A percentile compares a stretch with the other conserved stretches of the same genome.
Evolutionary conservation across 2,888 invertebrate species (phyloP).

Genomic region (Ischnus inquisitorius): DNA sequence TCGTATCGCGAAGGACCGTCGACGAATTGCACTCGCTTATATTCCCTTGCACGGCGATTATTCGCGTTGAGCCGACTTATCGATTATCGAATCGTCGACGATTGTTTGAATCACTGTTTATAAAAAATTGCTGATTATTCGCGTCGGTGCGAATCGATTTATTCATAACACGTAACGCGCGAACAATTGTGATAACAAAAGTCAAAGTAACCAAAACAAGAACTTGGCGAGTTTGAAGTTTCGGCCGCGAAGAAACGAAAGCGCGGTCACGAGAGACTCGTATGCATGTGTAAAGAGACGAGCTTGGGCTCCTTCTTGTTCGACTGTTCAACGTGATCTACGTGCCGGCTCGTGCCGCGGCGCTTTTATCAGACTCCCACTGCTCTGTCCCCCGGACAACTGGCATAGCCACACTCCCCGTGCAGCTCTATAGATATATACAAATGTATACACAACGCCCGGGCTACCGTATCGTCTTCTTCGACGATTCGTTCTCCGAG

Average conservation of each 20-base stretch:
- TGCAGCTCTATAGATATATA: constrained; percentile 22
- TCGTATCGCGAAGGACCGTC: background rate
- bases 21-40: constrained; percentile 15
- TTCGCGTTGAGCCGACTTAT: background rate
- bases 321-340: constrained; percentile 80
- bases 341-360: constrained; percentile 76
- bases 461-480: constrained; percentile 25
- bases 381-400: constrained; percentile 1
- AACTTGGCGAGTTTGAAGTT: background rate
- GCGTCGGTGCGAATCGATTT: background rate
- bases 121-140: background rate
- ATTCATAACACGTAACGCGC: background rate
- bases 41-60: constrained; percentile 14
- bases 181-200: too few species aligned
- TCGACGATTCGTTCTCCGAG: background rate
- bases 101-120: background rate
- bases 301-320: constrained; percentile 69
- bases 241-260: background rate
- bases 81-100: background rate
- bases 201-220: background rate
- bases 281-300: background rate
- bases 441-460: background rate
- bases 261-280: background rate
- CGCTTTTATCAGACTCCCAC: constrained; percentile 74
- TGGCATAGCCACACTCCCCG: constrained; percentile 36